Base-by-base conservation (phyloP, 2,113 vertebrate species). In the Xyliphius kryptos region DNA sequence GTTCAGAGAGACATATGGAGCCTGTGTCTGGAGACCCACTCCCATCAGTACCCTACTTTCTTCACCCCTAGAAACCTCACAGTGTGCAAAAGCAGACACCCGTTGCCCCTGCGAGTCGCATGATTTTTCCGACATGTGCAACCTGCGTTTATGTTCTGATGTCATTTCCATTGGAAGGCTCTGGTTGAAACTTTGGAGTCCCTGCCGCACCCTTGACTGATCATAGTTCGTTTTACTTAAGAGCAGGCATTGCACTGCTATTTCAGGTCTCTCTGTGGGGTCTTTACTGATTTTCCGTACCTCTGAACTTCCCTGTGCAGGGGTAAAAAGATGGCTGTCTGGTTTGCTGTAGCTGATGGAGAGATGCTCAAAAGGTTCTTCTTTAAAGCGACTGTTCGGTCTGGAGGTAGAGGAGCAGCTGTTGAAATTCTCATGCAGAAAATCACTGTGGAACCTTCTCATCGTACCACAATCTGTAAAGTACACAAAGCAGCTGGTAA, bases 1-100 rank as follows among this genome's bases (percentile, higher is more conserved):
- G 73, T 93, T 95, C 52, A 93, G 79, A 65, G 93, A 85, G 79
- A 90, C 85, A 5, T 90, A 87, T 0, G 90, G 89, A 2, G 88
- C 77, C 63, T 91, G 91, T 2, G 84, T 75, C 0, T 83, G 58
- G 1, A 86, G 50, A 55, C 83, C 70, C 13, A 77, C 61, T 0
- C 85, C 87, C 73, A 72, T 75, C 46, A 78, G 46, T 44, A 74
- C 49, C 41, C 72, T 66, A 0, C 74, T 81, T 15, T 89, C 82
- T 0, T 81, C 74, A 7, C 76, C 79, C 52, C 78, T 77, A 1
- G 21, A 52, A 15, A 62, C 17, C 58, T 81, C 81, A 48, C 61
- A 56, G 10, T 81, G 74, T 20, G 74, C 74, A 6, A 56, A 65
- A 14, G 71, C 54, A 0, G 77, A 14, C 0, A 77, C 80, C 17